Base-by-base conservation (phyloP, 2,888 invertebrate genomes). In the Cerceris rybyensis region DNA sequence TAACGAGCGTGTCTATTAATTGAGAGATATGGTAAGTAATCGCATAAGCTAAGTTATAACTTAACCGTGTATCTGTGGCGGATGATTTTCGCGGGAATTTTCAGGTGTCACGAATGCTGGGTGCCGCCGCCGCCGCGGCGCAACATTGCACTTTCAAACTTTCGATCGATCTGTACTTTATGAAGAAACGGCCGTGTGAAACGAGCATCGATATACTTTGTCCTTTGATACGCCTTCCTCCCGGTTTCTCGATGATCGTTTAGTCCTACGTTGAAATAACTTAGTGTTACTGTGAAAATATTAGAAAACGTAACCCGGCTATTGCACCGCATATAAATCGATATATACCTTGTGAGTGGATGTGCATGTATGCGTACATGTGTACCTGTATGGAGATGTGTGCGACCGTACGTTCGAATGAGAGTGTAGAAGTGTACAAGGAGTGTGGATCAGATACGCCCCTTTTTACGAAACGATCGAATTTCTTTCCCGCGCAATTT, bases 51-150 rank as follows among this genome's bases (percentile, higher is more conserved):
- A 60, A 58, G 54, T 54, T 55, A 60, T 59, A 49, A 46, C 54
- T 59, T 52, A 58, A 42, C 57, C 61, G 64, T 61, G 57, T 69
- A 54, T 63, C 52, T 58, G 57, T 52, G 69, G 69, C 66, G 76
- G 66, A 68, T 74, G 83, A 81, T 88, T 89, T 89, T 88, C 89
- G 89, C 87, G 87, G 84, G 89, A 75, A 88, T 87, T 89, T 88
- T 87, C 86, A 81, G 81, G 80, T 78, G 81, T 79, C 76, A 82
- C 77, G 77, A 77, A 83, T 76, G 81, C 74, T 80, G 80, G 80
- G 75, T 83, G 75, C 78, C 81, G 82, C 80, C 80, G 82, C 76
- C 78, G 77, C 83, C 82, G 86, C 86, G 82, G 83, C 83, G 83
- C 77, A 83, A 66, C 80, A 79, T 77, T 79, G 66, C 74, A 79